Percentiles rank a stretch among this genome's conserved stretches.
Evolutionary conservation across 2,888 invertebrate species (phyloP).

Genomic region (Tachina grossa): DNA sequence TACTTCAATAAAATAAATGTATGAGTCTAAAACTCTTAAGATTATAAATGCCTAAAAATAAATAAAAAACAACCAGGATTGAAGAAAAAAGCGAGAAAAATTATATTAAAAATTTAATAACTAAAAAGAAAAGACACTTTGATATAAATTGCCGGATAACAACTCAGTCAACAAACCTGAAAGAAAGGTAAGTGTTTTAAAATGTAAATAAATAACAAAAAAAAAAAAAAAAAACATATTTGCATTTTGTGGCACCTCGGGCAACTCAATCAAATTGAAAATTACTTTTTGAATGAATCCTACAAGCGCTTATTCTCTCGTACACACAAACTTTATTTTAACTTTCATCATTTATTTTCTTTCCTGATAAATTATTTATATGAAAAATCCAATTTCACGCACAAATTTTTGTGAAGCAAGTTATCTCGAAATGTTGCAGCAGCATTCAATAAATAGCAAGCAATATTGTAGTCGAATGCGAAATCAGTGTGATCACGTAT

Average conservation of each 20-base stretch:
- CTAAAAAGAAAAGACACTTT: background rate
- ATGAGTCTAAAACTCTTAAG: background rate
- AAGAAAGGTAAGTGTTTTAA: constrained; percentile 21
- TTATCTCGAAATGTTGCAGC: background rate
- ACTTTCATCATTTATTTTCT: constrained; percentile 3
- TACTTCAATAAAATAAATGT: constrained; percentile 23
- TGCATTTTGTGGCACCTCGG: background rate
- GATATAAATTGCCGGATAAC: constrained; percentile 28
- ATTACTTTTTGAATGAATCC: background rate
- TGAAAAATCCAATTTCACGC: constrained; percentile 24
- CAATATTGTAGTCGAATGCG: background rate
- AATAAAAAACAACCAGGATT: constrained; percentile 19
- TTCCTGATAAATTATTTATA: constrained; percentile 28
- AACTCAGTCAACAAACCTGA: background rate
- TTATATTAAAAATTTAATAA: constrained; percentile 12
- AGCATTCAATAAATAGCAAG: background rate
- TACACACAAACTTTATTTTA: background rate
- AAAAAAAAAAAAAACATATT: background rate
- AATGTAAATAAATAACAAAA: background rate
- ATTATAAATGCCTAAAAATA: background rate
- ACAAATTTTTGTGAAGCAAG: background rate
- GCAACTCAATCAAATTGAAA: background rate
- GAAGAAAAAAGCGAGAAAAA: background rate
- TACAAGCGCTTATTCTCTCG: background rate
- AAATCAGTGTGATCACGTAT: constrained; percentile 56